A percentile compares a stretch with the other conserved stretches of the same genome.
Conservation (phyloP, 2,113 vertebrate species). For the Gallinago jamesoni region DNA sequence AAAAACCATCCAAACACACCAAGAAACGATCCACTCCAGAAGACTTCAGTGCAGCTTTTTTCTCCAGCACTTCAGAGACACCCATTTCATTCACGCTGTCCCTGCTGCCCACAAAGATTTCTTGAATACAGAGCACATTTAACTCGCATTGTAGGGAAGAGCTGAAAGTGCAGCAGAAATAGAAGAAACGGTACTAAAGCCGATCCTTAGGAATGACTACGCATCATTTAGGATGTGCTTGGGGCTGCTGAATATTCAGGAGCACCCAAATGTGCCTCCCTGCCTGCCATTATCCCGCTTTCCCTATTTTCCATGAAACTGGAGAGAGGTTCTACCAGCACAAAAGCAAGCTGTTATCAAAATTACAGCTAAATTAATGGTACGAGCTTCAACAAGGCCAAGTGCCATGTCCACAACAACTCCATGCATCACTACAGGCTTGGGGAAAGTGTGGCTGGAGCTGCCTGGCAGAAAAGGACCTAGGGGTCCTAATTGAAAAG, state of each 20-base stretch:
- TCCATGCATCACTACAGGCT: no score
- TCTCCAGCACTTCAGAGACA: not conserved
- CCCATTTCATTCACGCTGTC: not conserved
- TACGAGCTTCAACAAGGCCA: no score
- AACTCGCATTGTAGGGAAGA: rapidly evolving
- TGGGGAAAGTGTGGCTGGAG: not conserved
- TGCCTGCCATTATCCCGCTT: not conserved
- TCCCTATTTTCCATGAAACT: not conserved
- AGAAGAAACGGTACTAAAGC: not conserved
- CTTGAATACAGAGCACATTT: not conserved
- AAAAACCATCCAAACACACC: not conserved
- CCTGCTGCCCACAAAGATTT: not conserved
- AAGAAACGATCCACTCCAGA: not conserved
- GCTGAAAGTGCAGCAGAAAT: not conserved
- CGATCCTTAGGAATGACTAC: not conserved
- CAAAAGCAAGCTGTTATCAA: not conserved
- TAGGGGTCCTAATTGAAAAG: no score
- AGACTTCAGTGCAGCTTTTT: not conserved
- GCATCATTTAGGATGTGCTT: not conserved
- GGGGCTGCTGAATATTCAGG: not conserved
- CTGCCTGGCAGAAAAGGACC: no score
- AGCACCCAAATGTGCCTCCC: not conserved
- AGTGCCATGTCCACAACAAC: no score
- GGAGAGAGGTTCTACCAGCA: not conserved
- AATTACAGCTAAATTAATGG: not conserved